Conservation (phyloP, 2,113 vertebrate species). For the Callospermophilus lateralis region DNA sequence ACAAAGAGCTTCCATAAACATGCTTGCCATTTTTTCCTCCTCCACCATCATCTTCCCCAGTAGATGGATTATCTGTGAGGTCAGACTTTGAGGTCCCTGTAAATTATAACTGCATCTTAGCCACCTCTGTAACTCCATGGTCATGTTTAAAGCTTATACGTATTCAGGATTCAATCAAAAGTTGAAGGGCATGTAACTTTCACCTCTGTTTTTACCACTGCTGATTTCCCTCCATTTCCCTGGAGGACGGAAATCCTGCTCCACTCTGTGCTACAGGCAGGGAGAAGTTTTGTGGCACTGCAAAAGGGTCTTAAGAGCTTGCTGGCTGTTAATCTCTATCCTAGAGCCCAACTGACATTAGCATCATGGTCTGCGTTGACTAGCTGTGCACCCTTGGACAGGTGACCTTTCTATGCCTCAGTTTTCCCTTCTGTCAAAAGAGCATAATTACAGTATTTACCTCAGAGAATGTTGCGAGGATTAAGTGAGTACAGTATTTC, state of each 20-base stretch:
- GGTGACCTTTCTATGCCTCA: constrained; percentile 12
- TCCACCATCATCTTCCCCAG: background rate
- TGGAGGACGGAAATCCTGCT: background rate
- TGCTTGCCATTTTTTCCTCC: background rate
- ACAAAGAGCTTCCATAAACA: background rate
- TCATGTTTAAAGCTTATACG: background rate
- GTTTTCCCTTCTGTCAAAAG: background rate
- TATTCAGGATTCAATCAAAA: background rate
- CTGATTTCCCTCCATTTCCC: background rate
- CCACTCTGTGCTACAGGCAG: background rate
- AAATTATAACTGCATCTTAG: background rate
- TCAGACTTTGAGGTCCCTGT: background rate
- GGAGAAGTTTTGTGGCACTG: background rate
- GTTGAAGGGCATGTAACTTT: background rate
- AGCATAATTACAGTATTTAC: background rate
- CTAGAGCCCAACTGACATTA: background rate
- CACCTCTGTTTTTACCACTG: background rate
- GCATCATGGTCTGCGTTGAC: background rate
- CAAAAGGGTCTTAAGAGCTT: background rate
- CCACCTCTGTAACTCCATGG: background rate
- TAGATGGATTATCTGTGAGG: background rate
- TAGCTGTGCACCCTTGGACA: background rate
- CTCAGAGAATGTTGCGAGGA: background rate
- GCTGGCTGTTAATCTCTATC: too few relatives aligned
- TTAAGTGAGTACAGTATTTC: constrained; percentile 9